These are phyloP conservation scores for Serilophus lunatus DNA, from an alignment of 2,113 vertebrate species.

Conservation along the genomic window DNA sequence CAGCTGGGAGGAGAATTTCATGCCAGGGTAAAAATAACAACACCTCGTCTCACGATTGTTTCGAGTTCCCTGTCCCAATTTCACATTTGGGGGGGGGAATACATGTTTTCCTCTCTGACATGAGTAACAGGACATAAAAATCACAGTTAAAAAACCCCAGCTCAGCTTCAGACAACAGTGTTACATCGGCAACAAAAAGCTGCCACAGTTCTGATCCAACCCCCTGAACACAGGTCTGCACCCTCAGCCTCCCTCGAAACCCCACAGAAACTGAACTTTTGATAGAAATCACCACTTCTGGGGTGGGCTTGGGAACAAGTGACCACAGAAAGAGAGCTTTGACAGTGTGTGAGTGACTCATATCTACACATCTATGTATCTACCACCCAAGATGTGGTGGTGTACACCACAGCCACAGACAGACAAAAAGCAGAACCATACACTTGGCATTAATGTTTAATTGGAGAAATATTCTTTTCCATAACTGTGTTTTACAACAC, in stretches of 20 bases:
- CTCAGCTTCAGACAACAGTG: neutral
- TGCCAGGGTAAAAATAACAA: neutral
- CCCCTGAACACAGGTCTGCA: accelerated
- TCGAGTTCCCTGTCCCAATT: neutral
- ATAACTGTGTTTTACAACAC: neutral
- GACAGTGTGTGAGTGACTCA: accelerated
- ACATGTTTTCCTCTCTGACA: neutral
- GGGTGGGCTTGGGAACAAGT: neutral
- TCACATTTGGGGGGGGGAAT: neutral
- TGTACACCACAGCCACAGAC: neutral
- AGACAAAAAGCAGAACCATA: too few relatives aligned
- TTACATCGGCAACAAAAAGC: neutral
- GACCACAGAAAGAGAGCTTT: neutral
- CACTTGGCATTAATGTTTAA: too few relatives aligned
- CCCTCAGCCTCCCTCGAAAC: neutral
- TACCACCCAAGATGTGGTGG: accelerated
- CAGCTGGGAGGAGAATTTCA: neutral
- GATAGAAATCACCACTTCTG: accelerated
- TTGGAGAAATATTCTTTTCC: too few relatives aligned
- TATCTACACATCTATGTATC: too few relatives aligned
- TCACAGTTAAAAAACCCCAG: neutral
- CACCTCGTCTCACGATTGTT: neutral
- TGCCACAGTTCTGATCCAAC: neutral
- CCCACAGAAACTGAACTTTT: accelerated
- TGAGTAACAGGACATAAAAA: neutral